Evolutionary conservation across 2,113 vertebrate genomes (phyloP).

Genomic region (Apodemus speciosus): DNA sequence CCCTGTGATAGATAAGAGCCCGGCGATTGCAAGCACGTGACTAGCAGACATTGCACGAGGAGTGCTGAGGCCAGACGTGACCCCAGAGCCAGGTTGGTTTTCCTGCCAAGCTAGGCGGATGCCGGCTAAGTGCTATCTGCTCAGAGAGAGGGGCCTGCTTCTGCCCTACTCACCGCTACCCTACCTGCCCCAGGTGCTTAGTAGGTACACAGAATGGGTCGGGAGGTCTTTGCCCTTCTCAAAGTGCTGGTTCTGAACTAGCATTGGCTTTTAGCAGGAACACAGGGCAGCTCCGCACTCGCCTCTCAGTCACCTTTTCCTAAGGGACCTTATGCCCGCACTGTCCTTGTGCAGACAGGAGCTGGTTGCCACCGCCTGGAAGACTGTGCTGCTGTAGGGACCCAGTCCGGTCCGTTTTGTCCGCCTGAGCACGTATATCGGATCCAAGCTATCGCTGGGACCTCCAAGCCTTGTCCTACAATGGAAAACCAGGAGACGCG

Average conservation of each 20-base stretch:
- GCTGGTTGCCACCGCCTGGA: neutral
- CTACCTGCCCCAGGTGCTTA: neutral
- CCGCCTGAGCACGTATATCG: neutral
- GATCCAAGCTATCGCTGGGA: neutral
- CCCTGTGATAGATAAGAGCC: neutral
- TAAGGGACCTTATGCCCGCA: neutral
- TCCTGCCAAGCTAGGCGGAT: neutral
- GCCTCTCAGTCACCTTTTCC: neutral
- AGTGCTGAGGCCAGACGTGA: too few relatives aligned
- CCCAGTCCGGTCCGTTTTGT: neutral
- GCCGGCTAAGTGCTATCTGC: neutral
- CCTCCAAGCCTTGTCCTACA: neutral
- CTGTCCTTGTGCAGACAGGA: neutral
- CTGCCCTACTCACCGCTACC: neutral
- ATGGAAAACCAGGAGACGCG: neutral
- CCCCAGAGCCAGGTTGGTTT: neutral
- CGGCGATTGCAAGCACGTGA: neutral
- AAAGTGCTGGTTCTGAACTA: neutral
- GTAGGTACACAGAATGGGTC: neutral
- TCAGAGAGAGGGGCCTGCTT: neutral
- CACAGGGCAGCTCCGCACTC: neutral
- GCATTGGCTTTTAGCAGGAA: neutral
- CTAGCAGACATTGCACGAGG: neutral
- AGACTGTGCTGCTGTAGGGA: neutral
- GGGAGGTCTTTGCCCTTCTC: neutral